Evolutionary conservation across 2,113 vertebrate species (phyloP).

Genomic region (Oryzias melastigma): DNA sequence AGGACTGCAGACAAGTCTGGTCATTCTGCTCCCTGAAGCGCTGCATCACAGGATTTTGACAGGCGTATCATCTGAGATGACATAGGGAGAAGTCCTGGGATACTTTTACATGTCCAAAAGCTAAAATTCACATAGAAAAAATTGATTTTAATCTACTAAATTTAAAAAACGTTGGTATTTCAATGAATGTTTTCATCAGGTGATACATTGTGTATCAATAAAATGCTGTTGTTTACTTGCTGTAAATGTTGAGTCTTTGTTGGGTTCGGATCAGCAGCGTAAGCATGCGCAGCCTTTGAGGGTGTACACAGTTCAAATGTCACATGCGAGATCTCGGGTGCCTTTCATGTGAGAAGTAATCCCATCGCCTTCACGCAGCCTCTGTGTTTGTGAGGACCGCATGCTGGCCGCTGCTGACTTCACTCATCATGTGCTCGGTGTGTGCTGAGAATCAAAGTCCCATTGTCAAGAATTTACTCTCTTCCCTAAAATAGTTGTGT

Average conservation of each 20-base stretch:
- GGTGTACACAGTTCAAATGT: neutral
- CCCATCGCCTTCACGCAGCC: constrained; percentile 15
- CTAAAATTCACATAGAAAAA: no score
- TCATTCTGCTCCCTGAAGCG: constrained; percentile 31
- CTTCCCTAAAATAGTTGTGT: neutral
- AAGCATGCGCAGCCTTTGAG: neutral
- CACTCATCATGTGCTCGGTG: neutral
- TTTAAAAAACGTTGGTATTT: no score
- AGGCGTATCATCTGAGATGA: constrained; percentile 20
- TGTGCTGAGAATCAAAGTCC: neutral
- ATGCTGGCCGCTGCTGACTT: constrained; percentile 19
- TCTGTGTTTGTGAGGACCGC: constrained; percentile 6
- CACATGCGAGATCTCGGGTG: constrained; percentile 31
- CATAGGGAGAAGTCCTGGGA: neutral
- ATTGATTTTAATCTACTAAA: neutral
- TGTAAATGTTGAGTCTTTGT: no score
- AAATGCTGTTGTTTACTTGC: neutral
- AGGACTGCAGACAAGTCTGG: constrained; percentile 3
- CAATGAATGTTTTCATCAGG: neutral
- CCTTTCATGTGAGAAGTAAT: constrained; percentile 49
- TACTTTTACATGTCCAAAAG: neutral
- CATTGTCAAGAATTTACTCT: neutral
- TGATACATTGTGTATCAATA: neutral
- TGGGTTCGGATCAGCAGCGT: neutral
- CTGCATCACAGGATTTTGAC: constrained; percentile 42